Conservation (phyloP, 1,140 invertebrate species). For the Drosophila virilis region DNA sequence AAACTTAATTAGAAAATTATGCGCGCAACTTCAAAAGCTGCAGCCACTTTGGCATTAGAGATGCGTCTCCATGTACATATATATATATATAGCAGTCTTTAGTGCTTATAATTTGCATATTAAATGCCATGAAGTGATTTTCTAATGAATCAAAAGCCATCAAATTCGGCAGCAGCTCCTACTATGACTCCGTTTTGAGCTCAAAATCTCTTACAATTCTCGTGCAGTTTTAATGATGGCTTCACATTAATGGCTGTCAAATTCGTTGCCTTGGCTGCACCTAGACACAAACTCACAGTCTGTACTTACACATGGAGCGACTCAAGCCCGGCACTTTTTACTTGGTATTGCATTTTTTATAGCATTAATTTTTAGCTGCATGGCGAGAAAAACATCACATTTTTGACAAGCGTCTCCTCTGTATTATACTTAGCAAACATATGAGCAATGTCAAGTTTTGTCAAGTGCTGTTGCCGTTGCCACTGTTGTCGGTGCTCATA, state of each 20-base stretch:
- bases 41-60: slow-evolving; percentile 63
- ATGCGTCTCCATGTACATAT: slow-evolving; percentile 29
- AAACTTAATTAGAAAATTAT: slow-evolving; percentile 81
- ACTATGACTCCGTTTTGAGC: slow-evolving; percentile 14
- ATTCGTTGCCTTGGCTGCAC: slow-evolving; percentile 70
- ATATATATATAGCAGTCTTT: slow-evolving; percentile 19
- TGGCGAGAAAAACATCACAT: slow-evolving; percentile 32
- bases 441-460: slow-evolving; percentile 13
- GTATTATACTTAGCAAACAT: slow-evolving; percentile 5
- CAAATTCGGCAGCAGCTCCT: slow-evolving; percentile 59
- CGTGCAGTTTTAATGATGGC: slow-evolving; percentile 74
- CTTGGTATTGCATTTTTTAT: slow-evolving; percentile 45
- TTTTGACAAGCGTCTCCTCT: slow-evolving; percentile 12
- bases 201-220: slow-evolving; percentile 43
- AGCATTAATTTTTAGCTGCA: slow-evolving; percentile 36
- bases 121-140: slow-evolving; percentile 78
- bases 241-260: slow-evolving; percentile 75
- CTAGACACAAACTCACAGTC: slow-evolving; percentile 47
- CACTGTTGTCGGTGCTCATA: slow-evolving; percentile 6
- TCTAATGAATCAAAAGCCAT: slow-evolving; percentile 79
- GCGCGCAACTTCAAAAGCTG: slow-evolving; percentile 73
- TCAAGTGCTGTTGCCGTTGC: slow-evolving; percentile 8
- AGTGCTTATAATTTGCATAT: slow-evolving; percentile 74
- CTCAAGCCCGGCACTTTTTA: slow-evolving; percentile 7
- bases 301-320: slow-evolving; percentile 13